These are phyloP conservation scores for Pterophyllum scalare DNA, from an alignment of 2,113 vertebrate species.

Conservation along the genomic window DNA sequence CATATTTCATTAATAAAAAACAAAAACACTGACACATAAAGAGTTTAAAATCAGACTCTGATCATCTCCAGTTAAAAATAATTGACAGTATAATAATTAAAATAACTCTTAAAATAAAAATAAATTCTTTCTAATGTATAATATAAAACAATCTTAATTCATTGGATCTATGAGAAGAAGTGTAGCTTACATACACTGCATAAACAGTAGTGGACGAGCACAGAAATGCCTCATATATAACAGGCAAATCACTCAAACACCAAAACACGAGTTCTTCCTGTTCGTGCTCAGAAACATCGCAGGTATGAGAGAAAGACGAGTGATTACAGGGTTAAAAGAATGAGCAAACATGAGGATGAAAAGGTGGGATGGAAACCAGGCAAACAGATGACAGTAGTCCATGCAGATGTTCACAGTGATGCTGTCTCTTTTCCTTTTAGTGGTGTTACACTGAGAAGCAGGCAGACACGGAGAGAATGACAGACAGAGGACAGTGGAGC, in stretches of 20 bases:
- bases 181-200: slow-evolving; percentile 25
- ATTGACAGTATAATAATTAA: slow-evolving; percentile 37
- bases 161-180: slow-evolving; percentile 58
- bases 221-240: slow-evolving; percentile 10
- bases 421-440: slow-evolving; percentile 1
- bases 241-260: slow-evolving; percentile 25
- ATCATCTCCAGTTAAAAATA: slow-evolving; percentile 42
- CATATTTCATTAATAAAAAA: slow-evolving; percentile 17
- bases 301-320: slow-evolving; percentile 14
- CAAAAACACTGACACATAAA: background rate
- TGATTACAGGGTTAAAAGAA: slow-evolving; percentile 27
- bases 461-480: slow-evolving; percentile 21
- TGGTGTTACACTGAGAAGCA: slow-evolving; percentile 13
- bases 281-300: slow-evolving; percentile 55
- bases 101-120: slow-evolving; percentile 26
- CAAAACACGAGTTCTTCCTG: background rate
- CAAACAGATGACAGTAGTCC: slow-evolving; percentile 36
- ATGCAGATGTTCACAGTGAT: slow-evolving; percentile 44
- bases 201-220: slow-evolving; percentile 23
- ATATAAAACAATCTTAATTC: slow-evolving; percentile 51
- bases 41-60: slow-evolving; percentile 48
- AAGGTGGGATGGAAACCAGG: slow-evolving; percentile 13
- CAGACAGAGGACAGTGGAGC: slow-evolving; percentile 49
- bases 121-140: slow-evolving; percentile 55
- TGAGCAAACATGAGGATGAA: slow-evolving; percentile 29